Base-by-base conservation (phyloP, 1,140 invertebrate species). In the Polypedilum pembai region DNA sequence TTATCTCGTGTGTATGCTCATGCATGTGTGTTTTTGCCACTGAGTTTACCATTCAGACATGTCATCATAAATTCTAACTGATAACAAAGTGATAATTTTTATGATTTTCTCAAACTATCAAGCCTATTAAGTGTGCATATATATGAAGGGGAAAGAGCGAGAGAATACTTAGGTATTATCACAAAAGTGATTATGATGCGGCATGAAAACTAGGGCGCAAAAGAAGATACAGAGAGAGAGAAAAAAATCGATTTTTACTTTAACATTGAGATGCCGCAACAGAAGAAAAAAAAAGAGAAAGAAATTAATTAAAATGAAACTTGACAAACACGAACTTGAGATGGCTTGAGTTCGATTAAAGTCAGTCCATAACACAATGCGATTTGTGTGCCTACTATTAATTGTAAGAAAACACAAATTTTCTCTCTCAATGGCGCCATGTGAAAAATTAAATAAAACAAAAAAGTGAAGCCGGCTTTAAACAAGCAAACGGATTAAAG, bases 41-140 rank as follows among this genome's bases (percentile, higher is more conserved):
- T 56, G 45, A 56, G 12, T 56, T 56, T 56, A 56, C 45, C 45
- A 56, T n/a, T 18, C 65, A 69, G 65, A 69, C 65, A 18, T 69
- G 65, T 69, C 65, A 69, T 21, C 65, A 69, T 69, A 69, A 69
- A 69, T 69, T 56, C 24, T 33, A 56, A 69, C 65, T 69, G 65
- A 69, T 69, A 69, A 69, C 65, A 5, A 10, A 56, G 45, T 56
- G 45, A 56, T 56, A 56, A 56, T 56, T 56, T 56, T 56, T 56
- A 56, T 56, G 45, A 56, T 56, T 56, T 56, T 56, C 45, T n/a
- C 45, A 56, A 56, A 56, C 45, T 56, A 56, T 56, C 45, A 56
- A 56, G 45, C 45, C 45, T 56, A 56, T 56, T 56, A 56, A 56
- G 45, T 56, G 45, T 56, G 1, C 20, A 18, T 66, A 18, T 69